Percentiles rank a stretch among this genome's conserved stretches.
These are phyloP conservation scores for Anthopleura sola DNA, from an alignment of 64 coral and sea anemone species.

Conservation along the genomic window DNA sequence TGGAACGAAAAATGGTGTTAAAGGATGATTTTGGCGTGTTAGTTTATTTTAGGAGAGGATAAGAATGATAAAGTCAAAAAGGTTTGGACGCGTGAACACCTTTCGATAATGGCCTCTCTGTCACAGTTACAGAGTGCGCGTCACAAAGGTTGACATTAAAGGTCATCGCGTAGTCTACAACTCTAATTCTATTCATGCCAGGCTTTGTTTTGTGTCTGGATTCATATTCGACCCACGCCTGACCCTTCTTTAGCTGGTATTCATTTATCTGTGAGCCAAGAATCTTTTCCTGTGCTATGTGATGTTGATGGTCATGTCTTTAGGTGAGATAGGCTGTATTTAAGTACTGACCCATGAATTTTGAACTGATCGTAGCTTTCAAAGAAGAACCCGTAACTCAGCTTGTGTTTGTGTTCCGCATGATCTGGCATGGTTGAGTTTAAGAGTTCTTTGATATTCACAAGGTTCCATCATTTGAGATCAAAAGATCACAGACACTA, in stretches of 20 bases:
- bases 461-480: not conserved
- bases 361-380: not conserved
- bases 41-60: not conserved
- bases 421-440: conserved; percentile 4
- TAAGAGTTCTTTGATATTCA: not conserved
- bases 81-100: not conserved
- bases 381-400: not conserved
- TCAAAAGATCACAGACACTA: conserved; percentile 1
- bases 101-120: conserved; percentile 17
- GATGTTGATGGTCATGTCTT: conserved; percentile 6
- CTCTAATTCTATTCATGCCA: conserved; percentile 26
- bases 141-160: conserved; percentile 8
- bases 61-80: not conserved
- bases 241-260: conserved; percentile 11
- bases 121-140: conserved; percentile 24
- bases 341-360: not conserved
- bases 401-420: not conserved
- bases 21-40: not conserved
- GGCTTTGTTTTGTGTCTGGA: conserved; percentile 34
- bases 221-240: conserved; percentile 21
- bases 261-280: not conserved
- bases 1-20: not conserved
- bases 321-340: not conserved
- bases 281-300: not conserved
- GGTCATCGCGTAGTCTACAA: conserved; percentile 7